Evolutionary conservation across 2,113 vertebrate genomes (phyloP).

Genomic region (Phylloscopus whistleri): DNA sequence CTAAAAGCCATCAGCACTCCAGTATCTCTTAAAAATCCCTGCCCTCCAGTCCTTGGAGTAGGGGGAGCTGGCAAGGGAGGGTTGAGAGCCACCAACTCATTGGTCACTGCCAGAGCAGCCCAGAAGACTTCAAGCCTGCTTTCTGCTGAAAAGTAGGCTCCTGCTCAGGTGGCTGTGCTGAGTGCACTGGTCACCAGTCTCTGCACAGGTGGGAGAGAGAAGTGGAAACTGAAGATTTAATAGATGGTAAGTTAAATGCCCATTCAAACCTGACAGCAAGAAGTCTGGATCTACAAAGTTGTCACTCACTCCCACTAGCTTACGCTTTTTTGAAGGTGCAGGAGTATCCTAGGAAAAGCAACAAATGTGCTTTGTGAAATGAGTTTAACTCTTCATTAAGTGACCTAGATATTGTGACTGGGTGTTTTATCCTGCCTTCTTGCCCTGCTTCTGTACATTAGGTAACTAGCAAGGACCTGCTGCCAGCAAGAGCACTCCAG

Average conservation of each 20-base stretch:
- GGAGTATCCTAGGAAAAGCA: neutral
- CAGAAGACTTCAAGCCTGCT: neutral
- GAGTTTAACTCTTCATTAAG: neutral
- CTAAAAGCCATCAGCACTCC: neutral
- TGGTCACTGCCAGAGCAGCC: neutral
- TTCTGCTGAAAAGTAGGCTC: neutral
- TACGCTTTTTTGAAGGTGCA: neutral
- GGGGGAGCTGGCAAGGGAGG: rapidly evolving
- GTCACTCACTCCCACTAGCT: neutral
- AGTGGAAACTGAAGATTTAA: neutral
- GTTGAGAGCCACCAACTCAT: neutral
- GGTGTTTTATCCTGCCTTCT: neutral
- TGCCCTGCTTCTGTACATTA: rapidly evolving
- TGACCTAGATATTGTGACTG: neutral
- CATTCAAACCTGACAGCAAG: neutral
- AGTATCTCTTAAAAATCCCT: neutral
- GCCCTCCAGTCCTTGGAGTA: neutral
- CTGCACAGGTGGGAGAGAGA: neutral
- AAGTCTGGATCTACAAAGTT: neutral
- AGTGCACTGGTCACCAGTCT: neutral
- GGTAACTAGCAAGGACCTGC: neutral
- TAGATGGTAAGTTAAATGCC: neutral
- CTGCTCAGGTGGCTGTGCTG: neutral
- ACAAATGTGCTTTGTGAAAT: neutral
- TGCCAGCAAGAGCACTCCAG: neutral